A percentile compares a stretch with the other conserved stretches of the same genome.
Evolutionary conservation across 1,140 invertebrate species (phyloP).

Genomic region (Aphelinus certus): DNA sequence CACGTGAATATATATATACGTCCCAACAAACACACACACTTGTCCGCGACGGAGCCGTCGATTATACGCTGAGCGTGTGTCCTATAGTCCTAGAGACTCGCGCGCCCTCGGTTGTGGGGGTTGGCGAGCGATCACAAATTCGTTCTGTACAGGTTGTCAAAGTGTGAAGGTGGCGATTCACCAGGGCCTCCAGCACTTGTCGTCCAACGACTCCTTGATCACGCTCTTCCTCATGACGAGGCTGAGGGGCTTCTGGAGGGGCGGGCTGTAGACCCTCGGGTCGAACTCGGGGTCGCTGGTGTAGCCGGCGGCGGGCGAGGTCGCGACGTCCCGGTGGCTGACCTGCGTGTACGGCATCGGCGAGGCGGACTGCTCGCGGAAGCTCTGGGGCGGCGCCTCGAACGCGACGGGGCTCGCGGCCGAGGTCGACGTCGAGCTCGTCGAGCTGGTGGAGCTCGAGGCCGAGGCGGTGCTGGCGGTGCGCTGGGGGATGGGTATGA

Average conservation of each 20-base stretch:
- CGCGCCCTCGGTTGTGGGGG: neutral
- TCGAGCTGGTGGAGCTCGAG: constrained; percentile 67
- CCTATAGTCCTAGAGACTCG: constrained; percentile 1
- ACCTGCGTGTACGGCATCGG: constrained; percentile 58
- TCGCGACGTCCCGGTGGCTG: constrained; percentile 62
- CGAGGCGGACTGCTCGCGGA: constrained; percentile 59
- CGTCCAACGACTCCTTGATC: constrained; percentile 64
- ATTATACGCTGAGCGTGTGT: neutral
- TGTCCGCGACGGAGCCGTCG: neutral
- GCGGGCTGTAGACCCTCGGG: constrained; percentile 65
- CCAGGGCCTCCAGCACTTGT: constrained; percentile 75
- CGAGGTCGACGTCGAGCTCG: constrained; percentile 61
- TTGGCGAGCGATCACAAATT: constrained; percentile 26
- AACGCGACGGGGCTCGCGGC: constrained; percentile 61
- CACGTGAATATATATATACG: neutral
- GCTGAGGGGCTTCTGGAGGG: constrained; percentile 73
- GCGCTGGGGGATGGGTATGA: constrained; percentile 77
- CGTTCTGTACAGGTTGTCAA: neutral
- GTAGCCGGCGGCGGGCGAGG: constrained; percentile 60
- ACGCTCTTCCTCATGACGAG: constrained; percentile 75
- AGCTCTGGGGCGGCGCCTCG: constrained; percentile 56
- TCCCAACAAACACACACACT: neutral
- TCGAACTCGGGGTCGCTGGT: constrained; percentile 61
- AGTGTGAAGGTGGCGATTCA: constrained; percentile 58
- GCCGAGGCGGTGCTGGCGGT: constrained; percentile 76